phyloP scores from a whole-genome alignment of 1,140 invertebrate species.

The Ceratina australensis region DNA sequence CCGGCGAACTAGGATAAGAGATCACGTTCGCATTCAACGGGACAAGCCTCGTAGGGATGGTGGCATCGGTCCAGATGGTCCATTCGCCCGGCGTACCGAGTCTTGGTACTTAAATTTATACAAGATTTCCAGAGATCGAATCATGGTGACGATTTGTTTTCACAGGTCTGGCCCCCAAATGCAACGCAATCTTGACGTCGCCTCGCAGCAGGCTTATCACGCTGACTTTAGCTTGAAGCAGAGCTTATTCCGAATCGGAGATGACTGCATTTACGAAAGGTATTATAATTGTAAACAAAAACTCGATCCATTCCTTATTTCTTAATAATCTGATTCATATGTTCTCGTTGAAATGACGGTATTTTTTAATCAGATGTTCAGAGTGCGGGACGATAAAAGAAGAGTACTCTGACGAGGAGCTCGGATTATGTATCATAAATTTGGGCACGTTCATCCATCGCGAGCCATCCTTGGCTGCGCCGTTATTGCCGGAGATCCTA shows the following conservation, averaged over 20 bases:
- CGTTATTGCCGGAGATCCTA: slow-evolving; percentile 94
- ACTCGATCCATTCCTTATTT: too few relatives aligned
- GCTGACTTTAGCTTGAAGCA: slow-evolving; percentile 81
- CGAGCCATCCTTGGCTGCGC: slow-evolving; percentile 95
- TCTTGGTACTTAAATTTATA: slow-evolving; percentile 67
- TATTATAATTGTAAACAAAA: slow-evolving; percentile 59
- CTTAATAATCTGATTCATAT: too few relatives aligned
- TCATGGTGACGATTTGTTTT: not conserved
- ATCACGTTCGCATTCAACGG: slow-evolving; percentile 67
- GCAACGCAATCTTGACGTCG: slow-evolving; percentile 67
- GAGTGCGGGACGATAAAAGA: slow-evolving; percentile 92
- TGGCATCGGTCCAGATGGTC: slow-evolving; percentile 56
- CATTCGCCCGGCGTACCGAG: slow-evolving; percentile 65
- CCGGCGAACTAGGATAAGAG: slow-evolving; percentile 64
- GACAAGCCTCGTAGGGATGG: slow-evolving; percentile 67
- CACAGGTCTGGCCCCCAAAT: slow-evolving; percentile 62
- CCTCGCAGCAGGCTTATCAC: slow-evolving; percentile 77
- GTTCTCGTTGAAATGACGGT: too few relatives aligned
- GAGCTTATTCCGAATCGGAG: slow-evolving; percentile 84
- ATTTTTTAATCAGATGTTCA: slow-evolving; percentile 81
- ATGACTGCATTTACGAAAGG: slow-evolving; percentile 86
- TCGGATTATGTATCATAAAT: slow-evolving; percentile 95
- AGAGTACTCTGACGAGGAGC: slow-evolving; percentile 97
- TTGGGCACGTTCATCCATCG: slow-evolving; percentile 97
- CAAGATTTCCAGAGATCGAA: slow-evolving; percentile 11